A percentile compares a stretch with the other conserved stretches of the same genome.
phyloP scores from a whole-genome alignment of 2,113 vertebrate genomes.

The Leucosticte australis region DNA sequence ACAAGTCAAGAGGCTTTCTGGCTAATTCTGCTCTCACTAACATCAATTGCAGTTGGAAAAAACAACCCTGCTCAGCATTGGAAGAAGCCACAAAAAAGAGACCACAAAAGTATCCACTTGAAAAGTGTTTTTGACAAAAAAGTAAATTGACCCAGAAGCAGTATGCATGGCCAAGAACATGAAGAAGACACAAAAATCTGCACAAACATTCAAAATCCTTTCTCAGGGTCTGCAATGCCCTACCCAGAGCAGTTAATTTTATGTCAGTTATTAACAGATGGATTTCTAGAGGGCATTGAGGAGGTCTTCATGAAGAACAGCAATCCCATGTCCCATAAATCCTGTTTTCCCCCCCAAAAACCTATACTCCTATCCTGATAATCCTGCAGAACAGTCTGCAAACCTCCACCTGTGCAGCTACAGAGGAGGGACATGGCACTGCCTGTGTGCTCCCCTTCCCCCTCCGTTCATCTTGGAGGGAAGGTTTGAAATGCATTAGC shows the following conservation, averaged over 20 bases:
- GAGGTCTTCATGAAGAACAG: neutral
- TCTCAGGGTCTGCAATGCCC: neutral
- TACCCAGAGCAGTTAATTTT: neutral
- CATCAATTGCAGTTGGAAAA: neutral
- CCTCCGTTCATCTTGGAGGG: neutral
- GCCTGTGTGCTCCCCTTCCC: neutral
- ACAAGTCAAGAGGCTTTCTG: neutral
- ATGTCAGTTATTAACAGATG: neutral
- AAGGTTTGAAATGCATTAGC: fast-evolving
- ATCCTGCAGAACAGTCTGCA: neutral
- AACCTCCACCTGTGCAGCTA: neutral
- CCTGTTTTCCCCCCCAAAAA: fast-evolving
- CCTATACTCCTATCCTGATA: fast-evolving
- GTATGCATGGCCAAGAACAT: fast-evolving
- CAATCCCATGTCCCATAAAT: neutral
- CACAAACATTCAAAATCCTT: neutral
- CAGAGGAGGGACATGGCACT: fast-evolving
- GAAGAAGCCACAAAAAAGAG: neutral
- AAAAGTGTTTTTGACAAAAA: neutral
- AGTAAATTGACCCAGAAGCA: fast-evolving
- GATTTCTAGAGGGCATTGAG: neutral
- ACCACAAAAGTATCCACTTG: fast-evolving
- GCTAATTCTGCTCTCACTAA: neutral
- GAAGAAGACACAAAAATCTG: neutral
- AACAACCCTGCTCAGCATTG: neutral